A percentile compares a stretch with the other conserved stretches of the same genome.
Conservation (phyloP, 2,888 invertebrate species). For the Dynastes hyllus region DNA sequence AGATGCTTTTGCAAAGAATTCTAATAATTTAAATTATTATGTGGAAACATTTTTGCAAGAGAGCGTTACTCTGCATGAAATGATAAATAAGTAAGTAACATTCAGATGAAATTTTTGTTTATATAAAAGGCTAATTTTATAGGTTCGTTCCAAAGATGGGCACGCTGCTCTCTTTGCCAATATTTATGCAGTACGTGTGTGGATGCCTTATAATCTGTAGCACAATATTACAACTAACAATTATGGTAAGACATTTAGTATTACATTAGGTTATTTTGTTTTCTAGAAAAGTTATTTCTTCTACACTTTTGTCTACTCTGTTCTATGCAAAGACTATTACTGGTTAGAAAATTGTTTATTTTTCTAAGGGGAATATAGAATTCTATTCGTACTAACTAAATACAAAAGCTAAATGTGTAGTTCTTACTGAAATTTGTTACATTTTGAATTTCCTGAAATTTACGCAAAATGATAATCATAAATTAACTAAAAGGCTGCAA, state of each 20-base stretch:
- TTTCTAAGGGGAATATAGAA: neutral
- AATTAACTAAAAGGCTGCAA: too few species aligned
- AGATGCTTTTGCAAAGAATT: neutral
- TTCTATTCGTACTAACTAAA: neutral
- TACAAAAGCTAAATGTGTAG: too few species aligned
- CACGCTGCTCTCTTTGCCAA: neutral
- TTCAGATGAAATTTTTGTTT: neutral
- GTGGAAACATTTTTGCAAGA: neutral
- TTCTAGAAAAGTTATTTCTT: neutral
- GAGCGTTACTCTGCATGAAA: neutral
- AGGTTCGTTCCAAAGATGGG: neutral
- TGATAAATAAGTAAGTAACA: neutral
- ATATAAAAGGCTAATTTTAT: neutral
- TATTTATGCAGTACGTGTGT: slow-evolving; percentile 3
- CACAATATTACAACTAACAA: neutral
- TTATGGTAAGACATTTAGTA: neutral
- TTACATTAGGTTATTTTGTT: neutral
- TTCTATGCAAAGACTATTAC: neutral
- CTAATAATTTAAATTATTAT: neutral
- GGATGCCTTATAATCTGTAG: neutral
- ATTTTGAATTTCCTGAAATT: too few species aligned
- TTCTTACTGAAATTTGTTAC: too few species aligned
- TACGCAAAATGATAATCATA: too few species aligned
- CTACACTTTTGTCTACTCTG: neutral
- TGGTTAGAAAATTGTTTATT: neutral